Percentiles rank a stretch among this genome's conserved stretches.
Conservation (phyloP, 2,888 invertebrate species). For the Hyposoter dolosus region DNA sequence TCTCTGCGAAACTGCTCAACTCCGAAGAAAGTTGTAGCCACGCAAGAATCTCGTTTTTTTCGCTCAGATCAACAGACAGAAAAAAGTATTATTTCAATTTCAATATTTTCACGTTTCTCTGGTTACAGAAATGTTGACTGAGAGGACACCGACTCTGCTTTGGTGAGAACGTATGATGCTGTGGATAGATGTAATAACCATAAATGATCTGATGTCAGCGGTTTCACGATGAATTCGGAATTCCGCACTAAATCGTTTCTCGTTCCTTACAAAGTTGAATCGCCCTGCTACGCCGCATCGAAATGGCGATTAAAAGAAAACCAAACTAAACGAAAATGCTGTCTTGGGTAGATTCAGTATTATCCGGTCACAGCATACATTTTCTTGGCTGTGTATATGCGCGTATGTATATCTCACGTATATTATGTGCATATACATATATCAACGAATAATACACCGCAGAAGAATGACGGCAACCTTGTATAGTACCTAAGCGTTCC, state of each 20-base stretch:
- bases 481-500: slow-evolving; percentile 67
- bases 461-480: slow-evolving; percentile 55
- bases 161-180: slow-evolving; percentile 71
- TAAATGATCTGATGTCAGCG: slow-evolving; percentile 64
- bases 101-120: slow-evolving; percentile 49
- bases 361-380: slow-evolving; percentile 65
- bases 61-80: not conserved
- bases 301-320: slow-evolving; percentile 18
- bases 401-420: not conserved
- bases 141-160: slow-evolving; percentile 70
- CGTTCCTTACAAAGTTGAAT: slow-evolving; percentile 20
- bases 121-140: slow-evolving; percentile 79
- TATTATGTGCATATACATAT: slow-evolving; percentile 17
- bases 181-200: slow-evolving; percentile 73
- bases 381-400: slow-evolving; percentile 3
- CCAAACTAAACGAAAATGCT: slow-evolving; percentile 33
- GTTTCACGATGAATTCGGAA: slow-evolving; percentile 40
- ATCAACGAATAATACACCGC: slow-evolving; percentile 45
- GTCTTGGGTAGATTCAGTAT: slow-evolving; percentile 69
- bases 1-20: no score
- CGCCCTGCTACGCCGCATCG: slow-evolving; percentile 21
- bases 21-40: no score
- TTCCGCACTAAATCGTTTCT: slow-evolving; percentile 26
- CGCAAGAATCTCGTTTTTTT: not conserved
- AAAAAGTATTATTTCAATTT: not conserved